Evolutionary conservation across 2,888 invertebrate species (phyloP).

Genomic region (Sinodicranocentrus sp.): DNA sequence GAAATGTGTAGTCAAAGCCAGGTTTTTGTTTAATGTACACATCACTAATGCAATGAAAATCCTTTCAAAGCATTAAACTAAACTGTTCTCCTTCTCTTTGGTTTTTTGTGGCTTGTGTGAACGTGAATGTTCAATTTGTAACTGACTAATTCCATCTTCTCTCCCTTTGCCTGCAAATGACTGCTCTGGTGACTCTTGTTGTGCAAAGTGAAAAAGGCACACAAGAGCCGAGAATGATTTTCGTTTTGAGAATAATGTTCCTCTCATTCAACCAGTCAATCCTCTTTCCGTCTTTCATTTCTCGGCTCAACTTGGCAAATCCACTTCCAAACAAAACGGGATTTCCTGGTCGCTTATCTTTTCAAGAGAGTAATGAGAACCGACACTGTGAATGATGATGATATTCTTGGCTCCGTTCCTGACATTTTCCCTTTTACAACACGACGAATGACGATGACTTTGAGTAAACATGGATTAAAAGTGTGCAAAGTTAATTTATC

Average conservation of each 20-base stretch:
- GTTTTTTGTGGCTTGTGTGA: constrained; percentile 48
- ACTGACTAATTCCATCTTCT: constrained; percentile 51
- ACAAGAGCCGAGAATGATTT: too few species aligned
- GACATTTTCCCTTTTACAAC: constrained; percentile 50
- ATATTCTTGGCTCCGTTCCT: constrained; percentile 65
- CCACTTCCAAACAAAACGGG: constrained; percentile 62
- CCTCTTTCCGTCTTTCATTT: constrained; percentile 52
- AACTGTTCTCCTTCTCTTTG: constrained; percentile 36
- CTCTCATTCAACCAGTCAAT: constrained; percentile 61
- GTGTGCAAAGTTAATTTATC: constrained; percentile 59
- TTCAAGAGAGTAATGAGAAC: constrained; percentile 59
- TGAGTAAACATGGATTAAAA: constrained; percentile 63
- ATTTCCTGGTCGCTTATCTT: constrained; percentile 51
- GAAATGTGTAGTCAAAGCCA: neutral
- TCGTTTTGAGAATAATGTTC: constrained; percentile 41
- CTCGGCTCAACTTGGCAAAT: constrained; percentile 65
- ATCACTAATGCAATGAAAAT: constrained; percentile 52
- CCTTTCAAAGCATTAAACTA: constrained; percentile 48
- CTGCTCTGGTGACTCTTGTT: neutral
- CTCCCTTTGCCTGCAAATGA: constrained; percentile 1
- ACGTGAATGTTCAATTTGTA: constrained; percentile 60
- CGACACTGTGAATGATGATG: constrained; percentile 64
- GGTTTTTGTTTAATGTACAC: constrained; percentile 50
- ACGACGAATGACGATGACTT: constrained; percentile 59
- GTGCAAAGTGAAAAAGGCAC: too few species aligned